Evolutionary conservation across 2,888 invertebrate species (phyloP), one percentile per base, ranked within the genome.

Genomic region (Venusia cambrica): DNA sequence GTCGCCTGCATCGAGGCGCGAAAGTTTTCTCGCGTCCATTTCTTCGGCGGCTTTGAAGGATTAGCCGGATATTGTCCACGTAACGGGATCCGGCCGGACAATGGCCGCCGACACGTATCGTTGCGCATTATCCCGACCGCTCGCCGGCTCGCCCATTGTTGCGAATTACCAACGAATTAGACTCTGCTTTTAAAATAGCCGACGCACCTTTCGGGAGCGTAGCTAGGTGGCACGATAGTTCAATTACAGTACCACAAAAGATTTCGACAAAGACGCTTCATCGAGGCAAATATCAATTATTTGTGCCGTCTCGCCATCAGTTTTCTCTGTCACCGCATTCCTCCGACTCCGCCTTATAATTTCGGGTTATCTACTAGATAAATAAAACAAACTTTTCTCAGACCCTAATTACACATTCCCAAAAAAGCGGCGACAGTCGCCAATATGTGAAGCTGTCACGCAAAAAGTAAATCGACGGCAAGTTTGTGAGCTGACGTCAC

Each of bases 371-470:
- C 61, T 56, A 50, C 44, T 59, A 8, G 12, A 11, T 18, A 67
- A 70, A 74, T 76, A 78, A 76, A 75, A 66, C 73, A 72, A 73
- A 58, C 62, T 74, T 73, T 73, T 55, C 69, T 55, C 63, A 64
- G 67, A 61, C 65, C 77, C 77, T 79, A 80, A 85, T 84, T 80
- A 84, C 63, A 80, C 73, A 79, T 61, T 50, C 42, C 55, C 51
- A 70, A 71, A 74, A 87, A 84, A 76, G 71, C 68, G 83, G 83
- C 85, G 85, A 79, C 84, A 73, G 80, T 74, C 81, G 73, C 76
- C 75, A 77, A 81, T 79, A 78, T 74, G 73, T 70, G 74, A 71
- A 73, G 72, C 68, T 67, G 71, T 65, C 66, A 63, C 59, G 79
- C 78, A 81, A 84, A 83, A 83, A 78, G 73, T 65, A 63, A 61